A percentile compares a stretch with the other conserved stretches of the same genome.
Evolutionary conservation across 2,797 vertebrate species (phyloP).

Genomic region (Moxostoma hubbsi): DNA sequence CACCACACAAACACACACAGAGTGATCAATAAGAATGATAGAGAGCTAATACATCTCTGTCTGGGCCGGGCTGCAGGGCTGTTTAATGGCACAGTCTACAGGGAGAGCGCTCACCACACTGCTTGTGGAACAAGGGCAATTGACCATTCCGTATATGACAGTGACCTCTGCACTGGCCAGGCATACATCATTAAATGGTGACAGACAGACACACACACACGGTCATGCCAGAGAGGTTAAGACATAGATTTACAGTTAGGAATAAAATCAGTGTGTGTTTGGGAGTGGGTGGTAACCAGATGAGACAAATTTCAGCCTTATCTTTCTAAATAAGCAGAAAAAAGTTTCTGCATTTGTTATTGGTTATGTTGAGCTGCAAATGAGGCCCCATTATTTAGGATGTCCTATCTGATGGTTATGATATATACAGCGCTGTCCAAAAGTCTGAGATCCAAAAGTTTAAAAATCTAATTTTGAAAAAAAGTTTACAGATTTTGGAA

Average conservation of each 20-base stretch:
- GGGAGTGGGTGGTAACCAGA: constrained; percentile 34
- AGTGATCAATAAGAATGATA: constrained; percentile 82
- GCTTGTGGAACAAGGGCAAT: constrained; percentile 73
- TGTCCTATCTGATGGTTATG: background rate
- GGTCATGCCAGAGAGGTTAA: constrained; percentile 27
- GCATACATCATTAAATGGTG: constrained; percentile 77
- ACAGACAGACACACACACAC: constrained; percentile 54
- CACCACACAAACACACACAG: constrained; percentile 27
- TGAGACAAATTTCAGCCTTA: background rate
- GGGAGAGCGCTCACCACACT: constrained; percentile 74
- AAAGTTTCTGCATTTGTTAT: background rate
- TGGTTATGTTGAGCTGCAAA: background rate
- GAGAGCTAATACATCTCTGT: constrained; percentile 82
- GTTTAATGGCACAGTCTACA: constrained; percentile 78
- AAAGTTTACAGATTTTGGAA: too few species aligned
- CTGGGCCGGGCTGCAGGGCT: constrained; percentile 70
- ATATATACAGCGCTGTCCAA: background rate
- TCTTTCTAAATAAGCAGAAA: background rate
- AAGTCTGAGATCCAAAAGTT: too few species aligned
- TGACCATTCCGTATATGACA: constrained; percentile 79
- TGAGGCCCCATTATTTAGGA: background rate
- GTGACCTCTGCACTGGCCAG: constrained; percentile 74
- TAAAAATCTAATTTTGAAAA: too few species aligned
- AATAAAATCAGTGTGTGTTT: constrained; percentile 54
- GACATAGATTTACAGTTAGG: constrained; percentile 31